These are phyloP conservation scores for Temnothorax unifasciatus DNA, from an alignment of 2,888 invertebrate species.

Conservation along the genomic window DNA sequence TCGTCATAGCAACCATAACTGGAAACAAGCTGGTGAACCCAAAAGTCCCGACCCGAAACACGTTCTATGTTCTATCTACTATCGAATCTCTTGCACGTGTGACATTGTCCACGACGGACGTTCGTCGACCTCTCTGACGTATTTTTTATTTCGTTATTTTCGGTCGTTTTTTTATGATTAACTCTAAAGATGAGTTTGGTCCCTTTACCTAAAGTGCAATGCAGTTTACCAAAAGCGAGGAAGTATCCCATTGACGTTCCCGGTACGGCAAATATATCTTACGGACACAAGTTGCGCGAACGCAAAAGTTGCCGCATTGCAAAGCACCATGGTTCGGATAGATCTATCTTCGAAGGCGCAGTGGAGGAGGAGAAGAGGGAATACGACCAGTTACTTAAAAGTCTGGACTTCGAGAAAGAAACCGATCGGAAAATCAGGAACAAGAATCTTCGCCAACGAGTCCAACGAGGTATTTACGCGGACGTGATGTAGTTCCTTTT, in stretches of 20 bases:
- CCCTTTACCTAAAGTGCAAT: conserved; percentile 63
- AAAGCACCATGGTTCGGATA: conserved; percentile 14
- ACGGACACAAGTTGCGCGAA: conserved; percentile 77
- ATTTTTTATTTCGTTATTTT: neutral
- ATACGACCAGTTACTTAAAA: conserved; percentile 66
- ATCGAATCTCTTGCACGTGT: conserved; percentile 19
- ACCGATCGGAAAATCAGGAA: conserved; percentile 70
- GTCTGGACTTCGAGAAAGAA: conserved; percentile 71
- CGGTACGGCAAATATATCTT: conserved; percentile 76
- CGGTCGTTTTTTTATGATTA: neutral
- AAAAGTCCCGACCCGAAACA: conserved; percentile 35
- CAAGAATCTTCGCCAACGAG: conserved; percentile 70
- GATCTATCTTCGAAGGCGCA: conserved; percentile 47
- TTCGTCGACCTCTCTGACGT: neutral
- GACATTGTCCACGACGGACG: neutral
- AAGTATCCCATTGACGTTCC: conserved; percentile 69
- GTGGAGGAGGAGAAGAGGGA: conserved; percentile 62
- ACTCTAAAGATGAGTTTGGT: conserved; percentile 62
- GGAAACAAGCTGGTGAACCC: neutral
- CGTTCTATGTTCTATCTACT: conserved; percentile 51
- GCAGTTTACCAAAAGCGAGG: conserved; percentile 62
- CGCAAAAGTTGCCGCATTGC: conserved; percentile 56
- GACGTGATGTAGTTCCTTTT: neutral
- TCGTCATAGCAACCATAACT: conserved; percentile 69
- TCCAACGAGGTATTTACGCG: conserved; percentile 75